Evolutionary conservation across 2,888 invertebrate genomes (phyloP), one percentile per base, ranked within the genome.

Genomic region (Colostygia pectinataria): DNA sequence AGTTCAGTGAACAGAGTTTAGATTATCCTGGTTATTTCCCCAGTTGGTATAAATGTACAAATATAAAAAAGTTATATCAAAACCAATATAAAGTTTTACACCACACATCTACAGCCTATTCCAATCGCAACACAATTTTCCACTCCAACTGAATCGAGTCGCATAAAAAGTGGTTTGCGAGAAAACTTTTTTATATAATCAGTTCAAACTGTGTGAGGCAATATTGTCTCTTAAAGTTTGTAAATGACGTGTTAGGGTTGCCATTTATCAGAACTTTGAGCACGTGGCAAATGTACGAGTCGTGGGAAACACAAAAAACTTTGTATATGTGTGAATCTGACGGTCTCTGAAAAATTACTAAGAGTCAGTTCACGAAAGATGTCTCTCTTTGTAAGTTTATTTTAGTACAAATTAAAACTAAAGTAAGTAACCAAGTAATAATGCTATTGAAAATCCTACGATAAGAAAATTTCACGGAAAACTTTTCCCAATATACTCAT

Each of bases 151-250:
- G 51, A 47, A 49, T 40, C 42, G 51, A 36, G 32, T 39, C 38
- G 28, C 44, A 32, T 50, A 54, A 52, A 57, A 55, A 54, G 50
- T 36, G 40, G 51, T 46, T 52, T 51, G 23, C 38, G 43, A 42
- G 33, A 15, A 56, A 59, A 57, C 44, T 58, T 61, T 56, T 61
- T 57, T 57, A 58, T 58, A 48, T 56, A n/a, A 61, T 58, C 53
- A 45, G 52, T 51, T 53, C n/a, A 40, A 56, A 33, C 36, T 39
- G 29, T 45, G 25, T 27, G 33, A 14, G 54, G 56, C 47, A 53
- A 55, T 55, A 59, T 54, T 53, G 58, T 56, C 53, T 56, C 38
- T 49, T 33, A 18, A 20, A 52, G 41, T 29, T 42, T 31, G 43
- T 47, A 45, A 53, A 41, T 15, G 49, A 29, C 9, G 28, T 9